These are phyloP conservation scores for Petrocephalus schoutedeni DNA, from an alignment of 2,797 vertebrate genomes.

Conservation along the genomic window DNA sequence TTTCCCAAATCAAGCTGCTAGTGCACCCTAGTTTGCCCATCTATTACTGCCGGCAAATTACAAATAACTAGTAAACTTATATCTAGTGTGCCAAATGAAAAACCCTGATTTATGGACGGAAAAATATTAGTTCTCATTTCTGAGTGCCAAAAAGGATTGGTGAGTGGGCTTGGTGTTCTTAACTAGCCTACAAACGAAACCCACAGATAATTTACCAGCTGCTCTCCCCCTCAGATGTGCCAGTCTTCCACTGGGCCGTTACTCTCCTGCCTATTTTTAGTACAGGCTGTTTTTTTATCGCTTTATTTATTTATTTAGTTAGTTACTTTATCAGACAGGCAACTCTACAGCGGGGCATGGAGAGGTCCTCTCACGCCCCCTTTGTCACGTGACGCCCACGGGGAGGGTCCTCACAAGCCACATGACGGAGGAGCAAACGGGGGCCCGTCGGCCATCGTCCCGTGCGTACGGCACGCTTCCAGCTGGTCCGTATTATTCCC, in stretches of 20 bases:
- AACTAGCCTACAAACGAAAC: conserved; percentile 19
- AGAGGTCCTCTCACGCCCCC: conserved; percentile 32
- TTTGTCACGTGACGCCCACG: neutral
- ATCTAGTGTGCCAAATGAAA: neutral
- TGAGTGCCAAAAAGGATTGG: neutral
- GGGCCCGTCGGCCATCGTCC: conserved; percentile 31
- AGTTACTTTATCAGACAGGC: conserved; percentile 60
- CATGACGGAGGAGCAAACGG: conserved; percentile 23
- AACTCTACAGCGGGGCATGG: conserved; percentile 59
- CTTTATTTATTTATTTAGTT: conserved; percentile 23
- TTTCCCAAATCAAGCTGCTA: neutral
- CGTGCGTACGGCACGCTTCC: neutral
- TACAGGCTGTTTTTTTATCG: conserved; percentile 54
- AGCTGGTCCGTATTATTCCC: conserved; percentile 36
- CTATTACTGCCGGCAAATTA: neutral
- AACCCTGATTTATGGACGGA: neutral
- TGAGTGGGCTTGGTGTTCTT: neutral
- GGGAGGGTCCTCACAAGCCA: neutral
- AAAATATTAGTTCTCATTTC: neutral
- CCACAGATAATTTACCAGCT: conserved; percentile 55
- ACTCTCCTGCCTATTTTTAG: conserved; percentile 69
- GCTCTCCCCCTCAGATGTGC: conserved; percentile 59
- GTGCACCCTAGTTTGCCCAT: neutral
- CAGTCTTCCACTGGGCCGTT: conserved; percentile 57
- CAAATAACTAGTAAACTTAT: neutral